Base-by-base conservation (phyloP, 2,888 invertebrate genomes). In the Caenorhabditis sp. region DNA sequence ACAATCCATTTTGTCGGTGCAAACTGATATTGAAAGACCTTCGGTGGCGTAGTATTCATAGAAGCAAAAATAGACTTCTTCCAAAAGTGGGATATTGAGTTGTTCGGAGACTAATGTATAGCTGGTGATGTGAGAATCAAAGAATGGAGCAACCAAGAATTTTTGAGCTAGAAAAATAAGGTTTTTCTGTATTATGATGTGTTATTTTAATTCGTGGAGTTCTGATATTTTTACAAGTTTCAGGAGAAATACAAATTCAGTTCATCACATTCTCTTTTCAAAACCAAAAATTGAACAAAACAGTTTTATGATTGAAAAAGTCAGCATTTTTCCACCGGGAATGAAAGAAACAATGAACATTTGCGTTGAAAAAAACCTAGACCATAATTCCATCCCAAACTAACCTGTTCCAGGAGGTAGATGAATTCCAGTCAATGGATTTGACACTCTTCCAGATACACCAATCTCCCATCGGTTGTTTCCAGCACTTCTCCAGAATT, bases 381-480 rank as follows among this genome's bases (percentile, higher is more conserved):
- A n/a, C n/a, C n/a, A n/a, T n/a, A n/a, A n/a, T n/a, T n/a, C n/a
- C n/a, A n/a, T n/a, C n/a, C n/a, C n/a, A 31, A 10, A 43, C 43
- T 43, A 2, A 80, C 80, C 74, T 63, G 77, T 78, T 70, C 82
- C 80, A 26, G 76, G 80, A 52, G 77, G 74, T 58, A 76, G 38
- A 25, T 77, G 71, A 57, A 81, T 77, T 70, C 78, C 76, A 20
- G 78, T 80, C 52, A 78, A 68, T 25, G 83, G 82, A 75, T 81
- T 80, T 17, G 80, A 70, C 56, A 76, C 74, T 26, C 83, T 70
- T 54, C 80, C 80, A 25, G 80, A 64, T 20, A 74, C 67, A 21
- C 80, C 83, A 59, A 83, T 80, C 67, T 82, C 83, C 83, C 83
- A 83, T 21, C 78, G 72, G 63, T 82, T 82, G 57, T 78, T 77